phyloP scores from a whole-genome alignment of 2,888 invertebrate genomes.

The Drosophila maculinotata region DNA sequence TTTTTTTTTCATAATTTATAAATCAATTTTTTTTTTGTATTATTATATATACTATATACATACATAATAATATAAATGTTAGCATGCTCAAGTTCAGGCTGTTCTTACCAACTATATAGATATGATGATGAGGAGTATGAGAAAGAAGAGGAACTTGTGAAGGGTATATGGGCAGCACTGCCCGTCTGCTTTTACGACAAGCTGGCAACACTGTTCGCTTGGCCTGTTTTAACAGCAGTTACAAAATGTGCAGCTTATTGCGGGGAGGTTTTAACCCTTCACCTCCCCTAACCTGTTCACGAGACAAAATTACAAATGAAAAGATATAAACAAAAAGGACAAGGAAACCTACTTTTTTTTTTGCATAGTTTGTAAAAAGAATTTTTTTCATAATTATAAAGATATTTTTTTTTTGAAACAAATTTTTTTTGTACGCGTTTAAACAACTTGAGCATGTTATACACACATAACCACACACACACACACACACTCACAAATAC shows the following conservation, averaged over 20 bases:
- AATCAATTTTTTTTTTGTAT: constrained; percentile 64
- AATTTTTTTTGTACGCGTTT: constrained; percentile 51
- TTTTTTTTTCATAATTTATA: constrained; percentile 77
- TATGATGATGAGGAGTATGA: constrained; percentile 6
- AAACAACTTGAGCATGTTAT: constrained; percentile 73
- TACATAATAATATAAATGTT: constrained; percentile 31
- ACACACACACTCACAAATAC: constrained; percentile 19
- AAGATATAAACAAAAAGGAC: constrained; percentile 7
- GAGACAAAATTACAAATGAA: constrained; percentile 52
- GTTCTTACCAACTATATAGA: constrained; percentile 60
- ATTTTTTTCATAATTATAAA: constrained; percentile 62
- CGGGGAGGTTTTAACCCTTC: constrained; percentile 19
- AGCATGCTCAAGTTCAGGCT: constrained; percentile 65
- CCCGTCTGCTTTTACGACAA: too few species aligned
- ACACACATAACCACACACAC: constrained; percentile 38
- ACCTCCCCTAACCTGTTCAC: constrained; percentile 29
- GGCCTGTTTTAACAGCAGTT: constrained; percentile 8
- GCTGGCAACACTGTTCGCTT: too few species aligned
- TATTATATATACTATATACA: constrained; percentile 32
- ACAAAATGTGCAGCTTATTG: constrained; percentile 36
- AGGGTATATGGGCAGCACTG: too few species aligned
- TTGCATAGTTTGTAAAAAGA: constrained; percentile 51
- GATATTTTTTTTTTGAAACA: constrained; percentile 55
- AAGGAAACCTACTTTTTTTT: constrained; percentile 35
- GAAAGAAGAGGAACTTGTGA: neutral